Evolutionary conservation across 2,797 vertebrate species (phyloP), one percentile per base, ranked within the genome.

Genomic region (Gambelia wislizenii): DNA sequence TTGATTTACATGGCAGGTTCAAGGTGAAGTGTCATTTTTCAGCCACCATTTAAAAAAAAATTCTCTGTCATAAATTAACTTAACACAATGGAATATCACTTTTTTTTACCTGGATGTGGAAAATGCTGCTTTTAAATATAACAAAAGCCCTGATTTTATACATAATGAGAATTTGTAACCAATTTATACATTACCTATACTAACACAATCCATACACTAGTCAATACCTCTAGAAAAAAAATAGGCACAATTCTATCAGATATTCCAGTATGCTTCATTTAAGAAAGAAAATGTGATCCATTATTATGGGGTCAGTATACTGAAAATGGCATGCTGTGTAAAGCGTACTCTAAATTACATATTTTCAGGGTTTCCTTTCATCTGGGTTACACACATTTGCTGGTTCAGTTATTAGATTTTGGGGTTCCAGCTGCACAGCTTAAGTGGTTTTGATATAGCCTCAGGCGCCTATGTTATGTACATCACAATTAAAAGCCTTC

Each of bases 371-470:
- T 18, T 39, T 6, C 47, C 83, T 84, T 90, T 87, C 85, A 90
- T 90, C 13, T 86, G 27, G 36, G 36, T 6, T 84, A 36, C 16
- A 75, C 2, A 52, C 30, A 61, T 80, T 36, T 89, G 22, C 36
- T 89, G 12, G 20, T 87, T 47, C 83, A 56, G 18, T 59, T 90
- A 36, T 44, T 47, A 78, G 88, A 87, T 27, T 89, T 91, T 9
- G 44, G 74, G 90, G 44, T 89, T 90, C 89, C 89, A 94, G 76
- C 47, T 91, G 91, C 64, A 49, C 82, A 93, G 69, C 6, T 89
- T 86, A 89, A 93, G 83, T 84, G 86, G 90, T 86, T 91, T 88
- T 87, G 84, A 78, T 52, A 54, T 70, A 79, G 80, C 82, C 70
- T 88, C 70, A 88, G 87, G 61, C 49, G 89, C 81, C 4, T 79